phyloP scores from a whole-genome alignment of 2,797 vertebrate genomes.

The Brachyalestes nurse region DNA sequence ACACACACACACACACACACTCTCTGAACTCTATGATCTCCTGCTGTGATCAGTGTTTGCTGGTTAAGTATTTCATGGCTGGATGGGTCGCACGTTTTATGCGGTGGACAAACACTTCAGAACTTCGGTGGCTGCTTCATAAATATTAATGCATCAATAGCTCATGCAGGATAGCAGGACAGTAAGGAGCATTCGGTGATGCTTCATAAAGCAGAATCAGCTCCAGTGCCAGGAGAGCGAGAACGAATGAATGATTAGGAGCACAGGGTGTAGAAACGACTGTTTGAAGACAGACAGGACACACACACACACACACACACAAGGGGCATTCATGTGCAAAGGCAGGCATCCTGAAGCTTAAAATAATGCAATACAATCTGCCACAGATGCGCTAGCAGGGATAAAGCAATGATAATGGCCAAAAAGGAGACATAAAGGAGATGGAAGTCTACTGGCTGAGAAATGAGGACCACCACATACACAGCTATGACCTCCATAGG shows the following conservation, averaged over 20 bases:
- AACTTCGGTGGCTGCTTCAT: background rate
- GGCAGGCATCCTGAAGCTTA: background rate
- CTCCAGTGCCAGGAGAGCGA: background rate
- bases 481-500: too few species aligned
- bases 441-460: too few species aligned
- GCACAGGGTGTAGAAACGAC: background rate
- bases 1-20: conserved; percentile 17
- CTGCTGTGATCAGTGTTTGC: background rate
- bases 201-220: conserved; percentile 38
- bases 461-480: too few species aligned
- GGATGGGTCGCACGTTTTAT: background rate
- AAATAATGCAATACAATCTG: background rate
- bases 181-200: conserved; percentile 26
- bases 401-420: background rate
- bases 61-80: conserved; percentile 5
- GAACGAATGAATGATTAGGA: background rate
- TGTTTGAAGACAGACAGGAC: background rate
- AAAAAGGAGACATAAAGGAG: background rate
- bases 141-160: conserved; percentile 18
- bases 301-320: background rate
- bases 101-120: too few species aligned
- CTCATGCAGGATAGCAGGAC: conserved; percentile 31
- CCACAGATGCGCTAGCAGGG: background rate
- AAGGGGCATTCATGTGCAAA: background rate
- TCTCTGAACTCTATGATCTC: background rate